Evolutionary conservation across 1,140 invertebrate genomes (phyloP), one percentile per base, ranked within the genome.

Genomic region (Meteorus sp.): DNA sequence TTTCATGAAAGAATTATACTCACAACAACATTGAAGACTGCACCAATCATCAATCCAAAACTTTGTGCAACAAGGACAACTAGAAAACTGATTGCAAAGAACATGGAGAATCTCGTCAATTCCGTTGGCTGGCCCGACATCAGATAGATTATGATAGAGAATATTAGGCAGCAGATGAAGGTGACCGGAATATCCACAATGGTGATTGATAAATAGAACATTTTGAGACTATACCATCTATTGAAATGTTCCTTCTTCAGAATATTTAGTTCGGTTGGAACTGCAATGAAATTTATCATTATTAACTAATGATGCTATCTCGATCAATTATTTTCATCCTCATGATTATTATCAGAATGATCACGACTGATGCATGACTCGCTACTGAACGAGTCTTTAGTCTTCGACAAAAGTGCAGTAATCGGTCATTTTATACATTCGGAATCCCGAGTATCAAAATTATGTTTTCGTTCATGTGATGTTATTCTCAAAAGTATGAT

Each of bases 191-290:
- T 75, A 67, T 93, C 91, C 0, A 95, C 86, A 29, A 97, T 72
- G 0, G 92, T 95, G 47, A 94, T 88, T 8, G 94, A 90, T 23
- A 88, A 82, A 70, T 95, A 98, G 69, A 94, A 98, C 4, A 93
- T 88, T 73, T 94, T 95, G 3, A 97, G 79, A 7, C 93, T 97
- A 81, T 98, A 98, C 95, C 95, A 98, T 73, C 94, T 86, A 75
- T 98, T 98, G 59, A 97, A 92, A 71, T 97, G 93, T 77, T 98
- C 95, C 71, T 95, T 92, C 15, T 89, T 84, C 65, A 97, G 84
- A 56, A 96, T 93, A 5, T 83, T 87, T 88, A 96, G 94, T 81
- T 97, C 94, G 57, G 87, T 85, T 0, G 95, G 94, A 80, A 97
- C 92, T 95, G 83, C n/a, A 85, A 57, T 37, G 1, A 35, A 54